These are phyloP conservation scores for Triplophysa yarkandensis DNA, from an alignment of 2,797 vertebrate genomes.

Conservation along the genomic window DNA sequence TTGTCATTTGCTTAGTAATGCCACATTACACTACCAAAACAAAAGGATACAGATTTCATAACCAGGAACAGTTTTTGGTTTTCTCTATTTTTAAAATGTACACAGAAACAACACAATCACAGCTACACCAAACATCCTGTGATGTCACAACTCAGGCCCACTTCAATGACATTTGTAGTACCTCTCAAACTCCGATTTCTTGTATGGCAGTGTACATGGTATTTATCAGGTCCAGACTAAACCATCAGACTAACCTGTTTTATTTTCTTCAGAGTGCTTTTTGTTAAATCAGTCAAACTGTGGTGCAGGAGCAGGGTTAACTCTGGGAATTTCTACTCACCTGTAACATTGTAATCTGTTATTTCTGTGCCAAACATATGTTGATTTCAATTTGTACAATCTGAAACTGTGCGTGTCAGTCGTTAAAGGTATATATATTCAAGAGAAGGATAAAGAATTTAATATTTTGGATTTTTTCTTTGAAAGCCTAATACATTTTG, in stretches of 20 bases:
- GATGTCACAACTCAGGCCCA: conserved; percentile 34
- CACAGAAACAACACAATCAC: conserved; percentile 38
- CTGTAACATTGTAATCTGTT: conserved; percentile 47
- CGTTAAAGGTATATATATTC: conserved; percentile 59
- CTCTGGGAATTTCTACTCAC: conserved; percentile 68
- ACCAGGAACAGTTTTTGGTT: conserved; percentile 1
- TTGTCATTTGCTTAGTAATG: conserved; percentile 9
- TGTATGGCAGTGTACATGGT: conserved; percentile 1
- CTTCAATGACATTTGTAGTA: conserved; percentile 6
- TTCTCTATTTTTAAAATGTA: neutral
- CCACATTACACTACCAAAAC: conserved; percentile 42
- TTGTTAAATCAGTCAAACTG: conserved; percentile 44
- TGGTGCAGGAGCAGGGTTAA: conserved; percentile 52
- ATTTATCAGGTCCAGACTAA: conserved; percentile 25
- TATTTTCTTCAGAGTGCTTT: conserved; percentile 1
- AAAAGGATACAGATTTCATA: conserved; percentile 20
- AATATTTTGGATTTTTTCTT: conserved; percentile 56
- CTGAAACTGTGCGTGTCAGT: conserved; percentile 58
- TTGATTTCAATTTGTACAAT: conserved; percentile 63
- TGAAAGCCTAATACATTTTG: conserved; percentile 48
- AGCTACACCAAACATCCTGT: conserved; percentile 36
- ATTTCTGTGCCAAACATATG: conserved; percentile 76
- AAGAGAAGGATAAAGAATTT: conserved; percentile 47
- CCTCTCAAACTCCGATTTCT: conserved; percentile 17
- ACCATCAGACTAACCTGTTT: conserved; percentile 36